A percentile compares a stretch with the other conserved stretches of the same genome.
phyloP scores from a whole-genome alignment of 2,797 vertebrate genomes.

The Acrocephalus scirpaceus region DNA sequence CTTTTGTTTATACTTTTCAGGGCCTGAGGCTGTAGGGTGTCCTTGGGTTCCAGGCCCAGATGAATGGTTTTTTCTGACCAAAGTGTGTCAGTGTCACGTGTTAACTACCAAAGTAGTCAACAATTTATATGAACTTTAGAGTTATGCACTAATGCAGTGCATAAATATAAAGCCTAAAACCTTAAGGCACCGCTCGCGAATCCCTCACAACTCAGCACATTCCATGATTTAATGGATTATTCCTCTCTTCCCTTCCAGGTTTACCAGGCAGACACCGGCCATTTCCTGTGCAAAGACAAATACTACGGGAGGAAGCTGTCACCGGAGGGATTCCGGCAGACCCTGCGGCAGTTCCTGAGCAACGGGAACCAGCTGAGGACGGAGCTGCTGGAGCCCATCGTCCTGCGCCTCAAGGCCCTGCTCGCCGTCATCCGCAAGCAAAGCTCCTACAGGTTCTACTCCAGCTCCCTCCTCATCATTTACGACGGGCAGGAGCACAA shows the following conservation, averaged over 20 bases:
- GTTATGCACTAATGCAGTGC: neutral
- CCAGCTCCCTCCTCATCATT: constrained; percentile 82
- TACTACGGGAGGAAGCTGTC: constrained; percentile 78
- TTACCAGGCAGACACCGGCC: constrained; percentile 72
- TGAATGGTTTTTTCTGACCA: neutral
- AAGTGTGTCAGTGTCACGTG: neutral
- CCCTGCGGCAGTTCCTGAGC: constrained; percentile 76
- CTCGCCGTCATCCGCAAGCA: constrained; percentile 73
- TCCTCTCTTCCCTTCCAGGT: constrained; percentile 63
- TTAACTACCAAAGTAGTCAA: neutral
- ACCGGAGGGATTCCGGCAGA: constrained; percentile 70
- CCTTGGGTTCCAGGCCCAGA: neutral
- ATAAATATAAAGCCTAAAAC: neutral
- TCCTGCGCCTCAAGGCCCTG: constrained; percentile 68
- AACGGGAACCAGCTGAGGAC: constrained; percentile 58
- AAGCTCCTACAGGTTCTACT: constrained; percentile 81
- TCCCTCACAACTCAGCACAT: neutral
- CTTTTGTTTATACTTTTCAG: neutral
- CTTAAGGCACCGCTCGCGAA: accelerated
- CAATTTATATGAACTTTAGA: neutral
- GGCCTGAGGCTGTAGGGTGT: neutral
- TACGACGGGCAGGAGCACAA: constrained; percentile 73
- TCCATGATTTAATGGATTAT: neutral
- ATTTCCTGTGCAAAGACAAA: constrained; percentile 81
- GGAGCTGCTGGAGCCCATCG: constrained; percentile 74